phyloP scores from a whole-genome alignment of 2,113 vertebrate species.

The Cisticola juncidis region DNA sequence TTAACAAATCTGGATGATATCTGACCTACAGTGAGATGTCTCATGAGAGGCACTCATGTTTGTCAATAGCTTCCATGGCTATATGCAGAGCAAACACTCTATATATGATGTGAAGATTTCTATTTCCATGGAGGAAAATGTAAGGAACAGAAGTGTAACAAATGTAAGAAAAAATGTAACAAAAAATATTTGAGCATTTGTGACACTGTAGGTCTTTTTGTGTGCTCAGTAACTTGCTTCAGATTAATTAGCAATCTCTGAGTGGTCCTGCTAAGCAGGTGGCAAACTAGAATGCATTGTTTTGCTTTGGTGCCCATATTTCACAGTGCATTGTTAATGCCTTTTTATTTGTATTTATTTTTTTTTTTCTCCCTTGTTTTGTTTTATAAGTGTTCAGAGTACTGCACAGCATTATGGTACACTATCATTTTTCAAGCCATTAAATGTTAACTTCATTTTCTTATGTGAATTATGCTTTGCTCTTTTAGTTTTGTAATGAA shows the following conservation, averaged over 20 bases:
- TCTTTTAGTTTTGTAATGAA: conserved; percentile 83
- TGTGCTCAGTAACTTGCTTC: not conserved
- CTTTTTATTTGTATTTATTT: conserved; percentile 57
- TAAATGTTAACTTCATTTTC: conserved; percentile 82
- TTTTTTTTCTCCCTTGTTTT: conserved; percentile 53
- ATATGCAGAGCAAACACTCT: not conserved
- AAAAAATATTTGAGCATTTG: not conserved
- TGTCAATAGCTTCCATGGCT: not conserved
- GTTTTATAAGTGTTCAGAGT: conserved; percentile 64
- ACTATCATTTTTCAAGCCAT: conserved; percentile 77
- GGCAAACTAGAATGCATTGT: conserved; percentile 19
- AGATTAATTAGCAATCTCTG: conserved; percentile 9
- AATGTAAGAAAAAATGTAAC: not conserved
- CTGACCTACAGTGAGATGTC: not conserved
- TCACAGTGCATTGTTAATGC: conserved; percentile 6
- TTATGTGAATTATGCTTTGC: conserved; percentile 79
- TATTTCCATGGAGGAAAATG: not conserved
- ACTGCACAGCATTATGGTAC: conserved; percentile 54
- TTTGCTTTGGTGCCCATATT: conserved; percentile 45
- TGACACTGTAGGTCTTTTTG: not conserved
- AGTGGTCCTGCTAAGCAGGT: not conserved
- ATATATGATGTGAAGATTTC: not conserved
- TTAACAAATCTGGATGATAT: not conserved
- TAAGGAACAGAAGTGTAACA: not conserved
- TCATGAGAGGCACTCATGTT: not conserved